A percentile compares a stretch with the other conserved stretches of the same genome.
These are phyloP conservation scores for Pogona vitticeps DNA, from an alignment of 2,113 vertebrate species.

Conservation along the genomic window DNA sequence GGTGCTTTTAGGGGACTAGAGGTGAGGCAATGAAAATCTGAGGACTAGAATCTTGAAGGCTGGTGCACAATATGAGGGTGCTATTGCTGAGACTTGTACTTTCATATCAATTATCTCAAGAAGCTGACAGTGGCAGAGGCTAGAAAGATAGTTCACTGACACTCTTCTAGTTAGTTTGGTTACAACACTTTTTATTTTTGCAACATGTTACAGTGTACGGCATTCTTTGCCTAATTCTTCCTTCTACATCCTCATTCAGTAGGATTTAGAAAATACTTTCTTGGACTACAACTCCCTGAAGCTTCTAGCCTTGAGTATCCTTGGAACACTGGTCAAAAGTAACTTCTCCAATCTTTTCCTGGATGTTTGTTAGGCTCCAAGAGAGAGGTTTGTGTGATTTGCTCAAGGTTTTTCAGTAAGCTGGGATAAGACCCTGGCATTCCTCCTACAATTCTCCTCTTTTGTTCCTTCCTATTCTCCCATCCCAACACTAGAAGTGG, in stretches of 20 bases:
- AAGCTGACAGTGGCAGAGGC: background rate
- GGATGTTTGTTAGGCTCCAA: background rate
- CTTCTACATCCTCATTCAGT: background rate
- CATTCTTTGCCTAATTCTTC: too few species aligned
- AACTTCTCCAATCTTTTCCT: too few species aligned
- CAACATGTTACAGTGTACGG: background rate
- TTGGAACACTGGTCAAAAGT: too few species aligned
- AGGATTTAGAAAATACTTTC: background rate
- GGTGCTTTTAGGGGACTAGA: background rate
- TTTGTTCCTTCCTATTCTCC: too few species aligned
- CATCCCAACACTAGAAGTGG: background rate
- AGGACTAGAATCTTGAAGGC: background rate
- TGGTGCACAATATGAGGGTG: background rate
- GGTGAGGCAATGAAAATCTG: background rate
- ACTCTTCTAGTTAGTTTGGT: background rate
- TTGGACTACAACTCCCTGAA: background rate
- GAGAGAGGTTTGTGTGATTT: background rate
- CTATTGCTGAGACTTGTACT: background rate
- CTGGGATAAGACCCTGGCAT: background rate
- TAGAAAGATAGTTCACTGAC: background rate
- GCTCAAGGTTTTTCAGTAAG: background rate
- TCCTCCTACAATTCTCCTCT: background rate
- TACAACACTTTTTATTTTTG: background rate
- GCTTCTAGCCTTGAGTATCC: background rate
- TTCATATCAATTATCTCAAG: background rate